These are phyloP conservation scores for Hippocampus mohnikei DNA, from an alignment of 2,113 vertebrate genomes.

Conservation along the genomic window DNA sequence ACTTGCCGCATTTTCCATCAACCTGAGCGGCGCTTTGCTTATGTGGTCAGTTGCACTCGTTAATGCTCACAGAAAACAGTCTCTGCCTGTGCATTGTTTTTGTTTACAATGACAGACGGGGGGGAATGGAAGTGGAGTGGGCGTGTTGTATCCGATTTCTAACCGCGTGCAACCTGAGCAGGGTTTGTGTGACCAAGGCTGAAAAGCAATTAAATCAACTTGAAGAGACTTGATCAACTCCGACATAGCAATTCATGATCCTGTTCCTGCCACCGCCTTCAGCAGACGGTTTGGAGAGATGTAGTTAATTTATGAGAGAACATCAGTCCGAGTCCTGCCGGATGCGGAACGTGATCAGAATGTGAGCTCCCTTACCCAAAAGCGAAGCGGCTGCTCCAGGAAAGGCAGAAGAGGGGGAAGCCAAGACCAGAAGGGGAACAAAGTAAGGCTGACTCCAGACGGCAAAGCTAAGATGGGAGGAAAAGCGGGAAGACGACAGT, in stretches of 20 bases:
- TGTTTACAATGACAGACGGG: slow-evolving; percentile 13
- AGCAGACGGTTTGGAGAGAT: neutral
- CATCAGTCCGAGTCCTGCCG: slow-evolving; percentile 14
- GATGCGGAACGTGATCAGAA: slow-evolving; percentile 51
- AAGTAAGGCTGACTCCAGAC: slow-evolving; percentile 8
- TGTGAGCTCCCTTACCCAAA: slow-evolving; percentile 22
- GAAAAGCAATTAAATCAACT: neutral
- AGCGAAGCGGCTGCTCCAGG: neutral
- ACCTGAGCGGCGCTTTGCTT: slow-evolving; percentile 31
- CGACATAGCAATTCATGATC: neutral
- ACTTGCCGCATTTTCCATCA: slow-evolving; percentile 49
- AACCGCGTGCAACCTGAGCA: slow-evolving; percentile 54
- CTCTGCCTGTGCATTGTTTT: slow-evolving; percentile 7
- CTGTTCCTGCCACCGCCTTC: neutral
- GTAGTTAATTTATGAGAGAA: neutral
- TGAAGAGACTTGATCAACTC: neutral
- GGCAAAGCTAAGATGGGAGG: neutral
- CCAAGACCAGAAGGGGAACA: neutral
- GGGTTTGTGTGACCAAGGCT: slow-evolving; percentile 30
- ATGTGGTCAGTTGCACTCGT: neutral
- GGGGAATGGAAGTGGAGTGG: slow-evolving; percentile 31
- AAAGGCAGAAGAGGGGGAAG: neutral
- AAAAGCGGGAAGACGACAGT: slow-evolving; percentile 8
- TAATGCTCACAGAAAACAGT: slow-evolving; percentile 8
- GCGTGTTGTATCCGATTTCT: slow-evolving; percentile 52